Evolutionary conservation across 2,113 vertebrate genomes (phyloP), one percentile per base, ranked within the genome.

Genomic region (Ptilonorhynchus violaceus): DNA sequence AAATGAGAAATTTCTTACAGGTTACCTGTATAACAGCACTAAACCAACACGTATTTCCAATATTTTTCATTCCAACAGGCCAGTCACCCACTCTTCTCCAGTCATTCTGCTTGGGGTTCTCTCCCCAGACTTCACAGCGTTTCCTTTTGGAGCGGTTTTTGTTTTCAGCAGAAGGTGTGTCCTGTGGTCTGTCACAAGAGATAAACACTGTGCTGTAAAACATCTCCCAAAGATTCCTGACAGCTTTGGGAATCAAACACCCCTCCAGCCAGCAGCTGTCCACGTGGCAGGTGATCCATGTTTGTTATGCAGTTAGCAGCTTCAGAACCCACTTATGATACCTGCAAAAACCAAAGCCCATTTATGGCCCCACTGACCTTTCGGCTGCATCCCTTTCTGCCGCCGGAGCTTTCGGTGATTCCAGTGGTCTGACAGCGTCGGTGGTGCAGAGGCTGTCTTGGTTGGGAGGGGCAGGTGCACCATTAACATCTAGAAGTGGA

Each of bases 21-120:
- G 35, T 86, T 95, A 99, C 99, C 99, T 99, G 99, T 97, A 99
- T 99, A 85, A 99, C 99, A 11, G 99, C 99, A 27, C 99, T 99
- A 97, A 99, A 99, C 99, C 99, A 99, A 96, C 99, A 99, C 0
- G 99, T 99, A 82, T 99, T 99, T 23, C 99, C 99, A 3, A 99
- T 98, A 10, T 99, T 99, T 53, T 99, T 99, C 87, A 99, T 98
- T 22, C 99, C 99, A 27, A 99, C 99, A 0, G 99, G 99, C 99
- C 99, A 99, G 42, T 99, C 98, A 2, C 98, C 98, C 49, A 88
- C 98, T n/a, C 99, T 98, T 88, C 99, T 98, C 99, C 99, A 99
- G 93, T 99, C 98, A 12, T 88, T 98, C 7, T 98, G 98, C 85
- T 98, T 98, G 69, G 97, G 96, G 80, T 91, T 98, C 74, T 99